Conservation (phyloP, 2,113 vertebrate genomes). For the Pachypanchax playfairii region DNA sequence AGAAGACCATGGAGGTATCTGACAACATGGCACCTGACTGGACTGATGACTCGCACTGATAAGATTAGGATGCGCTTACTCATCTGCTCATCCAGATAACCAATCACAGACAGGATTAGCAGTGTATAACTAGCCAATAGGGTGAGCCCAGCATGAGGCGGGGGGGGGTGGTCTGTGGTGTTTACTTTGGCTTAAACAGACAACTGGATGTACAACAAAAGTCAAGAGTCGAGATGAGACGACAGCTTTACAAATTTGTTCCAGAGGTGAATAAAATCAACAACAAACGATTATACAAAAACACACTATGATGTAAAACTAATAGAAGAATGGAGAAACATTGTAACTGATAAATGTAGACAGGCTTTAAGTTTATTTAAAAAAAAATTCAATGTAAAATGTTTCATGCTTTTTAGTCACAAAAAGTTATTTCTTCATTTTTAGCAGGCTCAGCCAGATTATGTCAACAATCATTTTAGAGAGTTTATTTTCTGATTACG, state of each 20-base stretch:
- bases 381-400: not conserved
- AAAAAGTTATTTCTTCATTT: not conserved
- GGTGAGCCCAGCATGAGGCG: constrained; percentile 16
- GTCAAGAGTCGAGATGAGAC: constrained; percentile 14
- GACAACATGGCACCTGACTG: constrained; percentile 48
- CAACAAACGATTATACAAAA: not conserved
- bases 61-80: constrained; percentile 58
- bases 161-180: too few species aligned
- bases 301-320: too few species aligned
- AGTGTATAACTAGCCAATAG: constrained; percentile 29
- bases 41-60: constrained; percentile 51
- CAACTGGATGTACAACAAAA: constrained; percentile 26
- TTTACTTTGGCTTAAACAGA: constrained; percentile 46
- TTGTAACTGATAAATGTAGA: too few species aligned
- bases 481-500: not conserved
- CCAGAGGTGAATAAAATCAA: too few species aligned
- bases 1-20: constrained; percentile 40
- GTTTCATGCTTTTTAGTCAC: too few species aligned
- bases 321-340: too few species aligned
- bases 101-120: constrained; percentile 49
- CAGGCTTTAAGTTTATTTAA: too few species aligned
- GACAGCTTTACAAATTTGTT: not conserved
- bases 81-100: constrained; percentile 63
- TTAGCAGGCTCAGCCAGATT: not conserved
- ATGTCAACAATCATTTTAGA: not conserved